Conservation (phyloP, 2,797 vertebrate species). For the Myotis findleyi region DNA sequence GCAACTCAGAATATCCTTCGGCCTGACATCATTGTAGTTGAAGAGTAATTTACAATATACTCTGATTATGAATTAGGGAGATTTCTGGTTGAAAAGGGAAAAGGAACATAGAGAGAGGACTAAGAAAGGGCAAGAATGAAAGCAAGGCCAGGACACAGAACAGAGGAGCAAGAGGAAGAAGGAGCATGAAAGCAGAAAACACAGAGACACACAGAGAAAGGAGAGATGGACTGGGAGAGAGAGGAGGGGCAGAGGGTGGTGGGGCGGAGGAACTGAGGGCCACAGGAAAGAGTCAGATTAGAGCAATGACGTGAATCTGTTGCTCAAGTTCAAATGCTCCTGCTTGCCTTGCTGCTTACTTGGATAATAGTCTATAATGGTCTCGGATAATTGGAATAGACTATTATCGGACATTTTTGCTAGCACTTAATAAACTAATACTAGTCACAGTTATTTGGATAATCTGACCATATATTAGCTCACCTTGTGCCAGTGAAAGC, state of each 20-base stretch:
- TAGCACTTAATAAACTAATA: not conserved
- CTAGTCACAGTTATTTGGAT: not conserved
- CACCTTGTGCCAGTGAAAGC: not conserved
- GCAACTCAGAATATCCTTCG: not conserved
- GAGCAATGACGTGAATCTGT: not conserved
- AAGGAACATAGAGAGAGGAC: not conserved
- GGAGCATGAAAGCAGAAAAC: not conserved
- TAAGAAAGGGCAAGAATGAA: not conserved
- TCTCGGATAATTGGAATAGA: not conserved
- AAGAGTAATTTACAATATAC: not conserved
- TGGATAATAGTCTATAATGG: not conserved
- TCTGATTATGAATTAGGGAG: not conserved
- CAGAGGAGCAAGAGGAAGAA: not conserved
- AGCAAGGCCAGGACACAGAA: not conserved
- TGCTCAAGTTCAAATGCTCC: not conserved
- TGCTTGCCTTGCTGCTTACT: not conserved
- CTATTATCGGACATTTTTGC: not conserved
- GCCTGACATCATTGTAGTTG: not conserved
- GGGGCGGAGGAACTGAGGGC: not conserved
- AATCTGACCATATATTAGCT: not conserved
- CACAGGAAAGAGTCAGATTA: not conserved
- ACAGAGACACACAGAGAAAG: not conserved
- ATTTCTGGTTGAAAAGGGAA: not conserved
- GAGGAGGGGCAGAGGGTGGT: accelerated
- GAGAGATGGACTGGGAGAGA: accelerated